Percentiles rank a stretch among this genome's conserved stretches.
phyloP scores from a whole-genome alignment of 1,140 invertebrate species.

The Phymastichus coffea region DNA sequence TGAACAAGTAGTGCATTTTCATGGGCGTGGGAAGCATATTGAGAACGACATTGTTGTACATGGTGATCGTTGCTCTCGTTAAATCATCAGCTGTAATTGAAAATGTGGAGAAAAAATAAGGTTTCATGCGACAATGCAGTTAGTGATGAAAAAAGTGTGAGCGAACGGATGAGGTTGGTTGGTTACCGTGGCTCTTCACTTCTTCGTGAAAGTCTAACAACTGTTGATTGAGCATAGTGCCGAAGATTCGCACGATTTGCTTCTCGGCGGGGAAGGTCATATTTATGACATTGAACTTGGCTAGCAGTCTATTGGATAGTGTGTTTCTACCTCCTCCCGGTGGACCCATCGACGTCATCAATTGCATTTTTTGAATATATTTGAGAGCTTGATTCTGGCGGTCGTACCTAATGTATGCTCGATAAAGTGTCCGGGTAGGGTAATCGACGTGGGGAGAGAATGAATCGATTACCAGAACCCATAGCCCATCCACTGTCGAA shows the following conservation, averaged over 20 bases:
- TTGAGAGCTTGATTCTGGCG: slow-evolving; percentile 71
- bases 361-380: slow-evolving; percentile 72
- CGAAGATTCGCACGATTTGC: slow-evolving; percentile 78
- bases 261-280: slow-evolving; percentile 77
- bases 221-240: slow-evolving; percentile 80
- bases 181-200: slow-evolving; percentile 67
- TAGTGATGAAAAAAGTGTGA: slow-evolving; percentile 19
- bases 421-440: not conserved
- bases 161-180: too few species aligned
- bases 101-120: slow-evolving; percentile 11
- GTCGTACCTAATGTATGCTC: slow-evolving; percentile 62
- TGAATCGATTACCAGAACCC: slow-evolving; percentile 75
- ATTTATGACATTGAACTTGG: slow-evolving; percentile 78
- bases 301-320: slow-evolving; percentile 74
- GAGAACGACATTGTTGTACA: slow-evolving; percentile 69
- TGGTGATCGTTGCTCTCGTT: slow-evolving; percentile 69
- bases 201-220: slow-evolving; percentile 74
- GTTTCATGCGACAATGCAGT: too few species aligned
- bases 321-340: slow-evolving; percentile 77
- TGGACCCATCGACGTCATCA: slow-evolving; percentile 77
- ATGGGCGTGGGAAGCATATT: slow-evolving; percentile 81
- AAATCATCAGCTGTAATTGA: slow-evolving; percentile 57
- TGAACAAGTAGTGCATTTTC: slow-evolving; percentile 88
- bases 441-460: not conserved
- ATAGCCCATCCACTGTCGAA: slow-evolving; percentile 84